phyloP scores from a whole-genome alignment of 2,797 vertebrate species.

The Fundulus diaphanus region DNA sequence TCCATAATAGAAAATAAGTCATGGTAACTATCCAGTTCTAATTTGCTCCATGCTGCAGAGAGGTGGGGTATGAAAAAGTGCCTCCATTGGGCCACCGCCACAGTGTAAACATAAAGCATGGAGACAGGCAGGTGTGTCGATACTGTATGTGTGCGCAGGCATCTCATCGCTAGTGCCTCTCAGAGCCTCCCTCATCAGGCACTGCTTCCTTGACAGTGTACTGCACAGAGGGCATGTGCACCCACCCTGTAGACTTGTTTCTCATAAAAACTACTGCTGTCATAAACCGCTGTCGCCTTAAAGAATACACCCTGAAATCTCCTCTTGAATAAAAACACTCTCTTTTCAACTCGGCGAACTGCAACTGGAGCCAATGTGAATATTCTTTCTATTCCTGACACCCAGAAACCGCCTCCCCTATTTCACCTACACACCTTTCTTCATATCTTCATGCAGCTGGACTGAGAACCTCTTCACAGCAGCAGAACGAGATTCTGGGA shows the following conservation, averaged over 20 bases:
- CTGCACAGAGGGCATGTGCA: conserved; percentile 12
- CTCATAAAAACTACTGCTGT: conserved; percentile 14
- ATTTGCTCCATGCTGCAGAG: conserved; percentile 27
- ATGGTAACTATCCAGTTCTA: conserved; percentile 36
- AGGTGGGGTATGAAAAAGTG: conserved; percentile 50
- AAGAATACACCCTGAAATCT: not conserved
- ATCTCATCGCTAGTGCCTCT: conserved; percentile 19
- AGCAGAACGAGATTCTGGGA: conserved; percentile 26
- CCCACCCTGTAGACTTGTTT: conserved; percentile 8
- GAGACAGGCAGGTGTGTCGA: conserved; percentile 31
- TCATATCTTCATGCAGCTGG: conserved; percentile 26
- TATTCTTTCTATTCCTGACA: conserved; percentile 10
- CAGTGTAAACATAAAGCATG: conserved; percentile 7
- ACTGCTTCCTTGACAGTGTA: conserved; percentile 15
- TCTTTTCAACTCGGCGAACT: not conserved
- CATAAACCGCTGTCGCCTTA: conserved; percentile 2
- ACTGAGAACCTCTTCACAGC: conserved; percentile 47
- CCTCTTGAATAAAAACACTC: conserved; percentile 12
- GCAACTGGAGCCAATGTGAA: conserved; percentile 14
- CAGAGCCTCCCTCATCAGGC: conserved; percentile 37
- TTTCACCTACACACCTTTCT: conserved; percentile 4
- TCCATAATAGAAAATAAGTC: conserved; percentile 49
- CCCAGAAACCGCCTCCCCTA: conserved; percentile 6
- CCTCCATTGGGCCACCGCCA: conserved; percentile 42
- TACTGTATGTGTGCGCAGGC: conserved; percentile 6